Conservation (phyloP, 2,113 vertebrate genomes). For the Bungarus multicinctus region DNA sequence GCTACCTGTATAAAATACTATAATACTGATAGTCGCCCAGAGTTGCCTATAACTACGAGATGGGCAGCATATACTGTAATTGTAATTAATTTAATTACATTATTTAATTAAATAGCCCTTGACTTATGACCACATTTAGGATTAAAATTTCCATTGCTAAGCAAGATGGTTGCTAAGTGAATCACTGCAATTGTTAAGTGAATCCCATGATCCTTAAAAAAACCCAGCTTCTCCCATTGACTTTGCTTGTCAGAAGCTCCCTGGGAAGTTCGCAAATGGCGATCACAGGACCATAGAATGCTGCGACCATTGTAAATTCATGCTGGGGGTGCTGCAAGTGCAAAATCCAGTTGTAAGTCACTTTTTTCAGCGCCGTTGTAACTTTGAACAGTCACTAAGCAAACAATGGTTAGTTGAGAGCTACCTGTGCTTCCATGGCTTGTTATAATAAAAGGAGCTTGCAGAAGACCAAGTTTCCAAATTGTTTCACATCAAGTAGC, state of each 20-base stretch:
- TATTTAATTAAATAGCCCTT: background rate
- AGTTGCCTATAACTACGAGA: background rate
- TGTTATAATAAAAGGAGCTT: background rate
- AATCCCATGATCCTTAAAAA: background rate
- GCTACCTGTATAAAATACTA: background rate
- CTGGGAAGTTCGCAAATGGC: background rate
- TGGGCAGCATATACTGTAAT: background rate
- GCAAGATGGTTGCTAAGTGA: background rate
- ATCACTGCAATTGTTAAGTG: background rate
- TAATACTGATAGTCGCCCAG: background rate
- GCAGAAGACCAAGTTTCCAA: background rate
- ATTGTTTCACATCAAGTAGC: background rate
- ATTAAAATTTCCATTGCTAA: background rate
- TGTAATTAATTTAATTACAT: background rate
- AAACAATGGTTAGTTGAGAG: background rate
- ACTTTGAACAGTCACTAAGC: background rate
- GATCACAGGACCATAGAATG: background rate
- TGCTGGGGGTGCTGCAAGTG: background rate
- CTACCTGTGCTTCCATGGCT: background rate
- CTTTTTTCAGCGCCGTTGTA: background rate
- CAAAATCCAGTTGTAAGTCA: background rate
- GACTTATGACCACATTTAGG: background rate
- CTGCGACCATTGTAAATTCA: background rate
- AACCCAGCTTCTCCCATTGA: no score
- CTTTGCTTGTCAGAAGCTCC: background rate